Percentiles rank a stretch among this genome's conserved stretches.
Conservation (phyloP, 2,888 invertebrate genomes). For the Callyntrura guangdongensis region DNA sequence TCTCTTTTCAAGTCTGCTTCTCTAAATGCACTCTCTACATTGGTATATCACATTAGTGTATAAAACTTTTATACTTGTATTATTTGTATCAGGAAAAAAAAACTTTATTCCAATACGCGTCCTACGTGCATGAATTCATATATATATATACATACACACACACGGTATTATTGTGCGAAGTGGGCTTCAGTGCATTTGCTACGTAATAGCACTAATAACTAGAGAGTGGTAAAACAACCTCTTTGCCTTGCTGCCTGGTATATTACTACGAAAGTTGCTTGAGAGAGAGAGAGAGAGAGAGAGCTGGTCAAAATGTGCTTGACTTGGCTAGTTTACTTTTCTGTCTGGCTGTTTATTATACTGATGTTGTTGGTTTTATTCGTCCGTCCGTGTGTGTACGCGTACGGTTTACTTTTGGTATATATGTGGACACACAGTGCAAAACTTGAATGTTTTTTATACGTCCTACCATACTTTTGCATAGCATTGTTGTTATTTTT, state of each 20-base stretch:
- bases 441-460: not conserved
- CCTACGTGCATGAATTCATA: too few species aligned
- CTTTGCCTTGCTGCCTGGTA: not conserved
- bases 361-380: slow-evolving; percentile 55
- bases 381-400: not conserved
- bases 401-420: not conserved
- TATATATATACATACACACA: not conserved
- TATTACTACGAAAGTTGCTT: too few species aligned
- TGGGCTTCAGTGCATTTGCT: too few species aligned
- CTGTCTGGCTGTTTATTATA: slow-evolving; percentile 51
- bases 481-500: slow-evolving; percentile 9
- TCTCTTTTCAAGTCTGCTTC: slow-evolving; percentile 57
- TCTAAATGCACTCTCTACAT: slow-evolving; percentile 40
- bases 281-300: too few species aligned
- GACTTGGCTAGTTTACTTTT: slow-evolving; percentile 57
- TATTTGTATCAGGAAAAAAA: not conserved
- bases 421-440: too few species aligned
- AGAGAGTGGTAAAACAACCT: too few species aligned
- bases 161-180: too few species aligned
- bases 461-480: not conserved
- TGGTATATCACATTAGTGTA: not conserved
- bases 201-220: too few species aligned
- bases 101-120: too few species aligned
- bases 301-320: slow-evolving; percentile 51
- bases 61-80: not conserved